These are phyloP conservation scores for Vulpes vulpes DNA, from an alignment of 2,113 vertebrate species.

Conservation along the genomic window DNA sequence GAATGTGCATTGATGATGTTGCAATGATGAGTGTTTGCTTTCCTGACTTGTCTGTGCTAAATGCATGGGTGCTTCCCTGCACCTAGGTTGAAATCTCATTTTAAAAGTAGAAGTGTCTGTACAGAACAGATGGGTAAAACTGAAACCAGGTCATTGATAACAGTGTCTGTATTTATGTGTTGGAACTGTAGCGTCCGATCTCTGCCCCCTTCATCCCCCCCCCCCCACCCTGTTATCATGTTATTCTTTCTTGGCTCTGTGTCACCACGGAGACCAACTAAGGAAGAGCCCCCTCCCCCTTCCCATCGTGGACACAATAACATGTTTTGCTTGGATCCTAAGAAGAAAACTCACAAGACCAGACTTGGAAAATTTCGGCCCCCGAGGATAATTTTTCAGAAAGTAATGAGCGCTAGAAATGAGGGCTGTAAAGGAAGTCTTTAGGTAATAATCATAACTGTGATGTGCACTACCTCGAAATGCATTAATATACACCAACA, in stretches of 20 bases:
- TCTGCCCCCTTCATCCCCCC: background rate
- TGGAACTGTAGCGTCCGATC: rapidly evolving
- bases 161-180: background rate
- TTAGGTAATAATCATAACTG: background rate
- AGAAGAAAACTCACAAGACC: background rate
- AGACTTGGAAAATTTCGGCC: conserved; percentile 2
- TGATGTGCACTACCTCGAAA: background rate
- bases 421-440: conserved; percentile 14
- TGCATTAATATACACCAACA: background rate
- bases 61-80: rapidly evolving
- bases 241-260: background rate
- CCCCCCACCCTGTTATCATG: background rate
- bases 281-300: too few species aligned
- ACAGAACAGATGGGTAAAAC: background rate
- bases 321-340: background rate
- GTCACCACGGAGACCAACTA: background rate
- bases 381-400: conserved; percentile 19
- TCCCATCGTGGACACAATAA: rapidly evolving
- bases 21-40: too few species aligned
- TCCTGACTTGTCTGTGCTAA: background rate
- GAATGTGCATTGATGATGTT: rapidly evolving
- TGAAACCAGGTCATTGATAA: background rate
- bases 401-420: background rate
- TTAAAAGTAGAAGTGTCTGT: background rate
- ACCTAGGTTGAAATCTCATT: background rate